phyloP scores from a whole-genome alignment of 2,888 invertebrate genomes.

The Andrena haemorrhoa region DNA sequence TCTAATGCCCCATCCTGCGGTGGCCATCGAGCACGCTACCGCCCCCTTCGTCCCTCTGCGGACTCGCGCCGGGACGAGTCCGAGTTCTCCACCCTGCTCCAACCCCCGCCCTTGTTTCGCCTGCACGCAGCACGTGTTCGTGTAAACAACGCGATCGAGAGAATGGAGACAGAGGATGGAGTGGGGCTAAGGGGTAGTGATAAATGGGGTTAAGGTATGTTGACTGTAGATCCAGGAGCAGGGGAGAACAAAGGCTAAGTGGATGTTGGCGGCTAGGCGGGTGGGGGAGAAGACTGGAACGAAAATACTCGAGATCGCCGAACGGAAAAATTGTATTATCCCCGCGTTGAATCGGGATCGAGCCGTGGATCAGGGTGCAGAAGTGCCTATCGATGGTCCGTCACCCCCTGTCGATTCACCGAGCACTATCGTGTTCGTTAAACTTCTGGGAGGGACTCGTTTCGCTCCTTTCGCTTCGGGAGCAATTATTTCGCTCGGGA shows the following conservation, averaged over 20 bases:
- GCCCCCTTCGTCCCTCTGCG: not conserved
- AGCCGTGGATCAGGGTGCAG: conserved; percentile 44
- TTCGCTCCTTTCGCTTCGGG: conserved; percentile 68
- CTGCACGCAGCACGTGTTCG: conserved; percentile 43
- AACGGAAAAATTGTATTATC: conserved; percentile 81
- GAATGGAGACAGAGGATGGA: conserved; percentile 28
- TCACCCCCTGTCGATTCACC: conserved; percentile 63
- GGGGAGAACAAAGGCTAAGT: conserved; percentile 16
- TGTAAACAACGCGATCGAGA: conserved; percentile 61
- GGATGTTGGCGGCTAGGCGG: conserved; percentile 27
- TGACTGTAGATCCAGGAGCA: conserved; percentile 4
- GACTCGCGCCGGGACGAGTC: conserved; percentile 6
- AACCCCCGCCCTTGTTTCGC: conserved; percentile 27
- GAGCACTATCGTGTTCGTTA: conserved; percentile 57
- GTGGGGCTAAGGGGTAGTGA: conserved; percentile 27
- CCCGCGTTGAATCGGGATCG: conserved; percentile 76
- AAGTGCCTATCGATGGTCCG: conserved; percentile 72
- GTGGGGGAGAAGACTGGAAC: conserved; percentile 17
- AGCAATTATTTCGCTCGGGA: conserved; percentile 67
- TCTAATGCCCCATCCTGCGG: conserved; percentile 24
- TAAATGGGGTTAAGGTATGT: conserved; percentile 51
- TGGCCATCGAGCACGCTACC: conserved; percentile 20
- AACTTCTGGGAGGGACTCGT: conserved; percentile 64
- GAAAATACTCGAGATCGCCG: conserved; percentile 59
- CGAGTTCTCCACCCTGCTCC: conserved; percentile 1